A percentile compares a stretch with the other conserved stretches of the same genome.
Conservation (phyloP, 2,888 invertebrate genomes). For the Apeira syringaria region DNA sequence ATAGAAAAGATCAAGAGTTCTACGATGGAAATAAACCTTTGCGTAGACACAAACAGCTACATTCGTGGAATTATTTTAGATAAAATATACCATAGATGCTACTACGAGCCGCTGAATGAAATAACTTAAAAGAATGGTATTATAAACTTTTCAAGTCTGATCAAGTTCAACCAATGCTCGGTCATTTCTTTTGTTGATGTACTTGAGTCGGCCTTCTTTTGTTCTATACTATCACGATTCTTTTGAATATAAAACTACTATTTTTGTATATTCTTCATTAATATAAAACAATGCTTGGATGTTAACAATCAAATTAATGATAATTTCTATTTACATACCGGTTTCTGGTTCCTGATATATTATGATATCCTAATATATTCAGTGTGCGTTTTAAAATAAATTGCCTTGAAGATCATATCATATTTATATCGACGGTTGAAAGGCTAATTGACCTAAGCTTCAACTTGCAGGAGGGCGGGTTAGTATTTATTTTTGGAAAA, state of each 20-base stretch:
- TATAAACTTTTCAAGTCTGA: conserved; percentile 3
- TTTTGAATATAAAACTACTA: conserved; percentile 10
- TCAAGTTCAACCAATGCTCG: conserved; percentile 6
- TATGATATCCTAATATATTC: no score
- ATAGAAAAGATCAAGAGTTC: conserved; percentile 7
- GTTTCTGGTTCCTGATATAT: no score
- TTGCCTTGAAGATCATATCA: no score
- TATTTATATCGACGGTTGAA: no score
- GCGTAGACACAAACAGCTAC: no score
- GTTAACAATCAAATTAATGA: conserved; percentile 7
- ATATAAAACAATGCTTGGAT: conserved; percentile 3
- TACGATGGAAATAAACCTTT: conserved; percentile 7
- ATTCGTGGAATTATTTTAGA: no score
- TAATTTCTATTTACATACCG: conserved; percentile 9
- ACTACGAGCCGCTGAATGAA: no score
- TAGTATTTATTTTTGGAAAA: no score
- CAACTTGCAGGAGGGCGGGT: no score
- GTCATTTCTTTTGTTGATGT: conserved; percentile 5
- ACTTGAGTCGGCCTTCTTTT: conserved; percentile 3
- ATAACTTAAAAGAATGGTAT: neutral
- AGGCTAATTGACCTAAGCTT: no score
- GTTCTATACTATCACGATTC: conserved; percentile 2
- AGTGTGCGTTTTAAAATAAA: no score
- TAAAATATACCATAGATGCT: no score
- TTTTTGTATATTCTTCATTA: conserved; percentile 2